A percentile compares a stretch with the other conserved stretches of the same genome.
Conservation (phyloP, 2,888 invertebrate species). For the Halictus ligatus region DNA sequence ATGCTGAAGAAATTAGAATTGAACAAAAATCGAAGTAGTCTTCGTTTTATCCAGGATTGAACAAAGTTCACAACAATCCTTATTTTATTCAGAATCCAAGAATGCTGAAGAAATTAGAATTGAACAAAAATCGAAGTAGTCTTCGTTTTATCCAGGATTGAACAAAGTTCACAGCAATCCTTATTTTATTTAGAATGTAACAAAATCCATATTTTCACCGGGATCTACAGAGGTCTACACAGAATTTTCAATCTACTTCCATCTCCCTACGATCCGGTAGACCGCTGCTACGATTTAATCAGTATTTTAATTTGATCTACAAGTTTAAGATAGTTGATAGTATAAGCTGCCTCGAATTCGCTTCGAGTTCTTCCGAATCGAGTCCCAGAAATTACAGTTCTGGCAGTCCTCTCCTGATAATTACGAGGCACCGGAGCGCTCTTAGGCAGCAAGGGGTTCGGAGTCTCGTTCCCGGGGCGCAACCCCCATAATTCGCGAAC, state of each 20-base stretch:
- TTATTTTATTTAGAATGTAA: too few relatives aligned
- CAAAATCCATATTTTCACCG: too few relatives aligned
- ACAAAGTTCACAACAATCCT: too few relatives aligned
- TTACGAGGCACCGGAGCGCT: neutral
- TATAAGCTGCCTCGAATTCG: neutral
- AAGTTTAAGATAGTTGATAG: neutral
- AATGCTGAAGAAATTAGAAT: too few relatives aligned
- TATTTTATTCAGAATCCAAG: too few relatives aligned
- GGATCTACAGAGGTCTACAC: neutral
- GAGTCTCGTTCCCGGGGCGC: neutral
- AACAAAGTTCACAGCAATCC: too few relatives aligned
- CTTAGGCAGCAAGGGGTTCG: neutral
- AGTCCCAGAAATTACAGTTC: neutral
- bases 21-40: too few relatives aligned
- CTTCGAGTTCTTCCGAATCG: neutral
- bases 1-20: too few relatives aligned
- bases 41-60: too few relatives aligned
- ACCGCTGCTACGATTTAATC: neutral
- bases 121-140: too few relatives aligned
- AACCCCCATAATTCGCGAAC: slow-evolving; percentile 27
- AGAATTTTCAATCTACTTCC: neutral
- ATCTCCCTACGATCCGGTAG: neutral
- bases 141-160: too few relatives aligned
- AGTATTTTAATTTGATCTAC: neutral
- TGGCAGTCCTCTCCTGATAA: slow-evolving; percentile 2